A percentile compares a stretch with the other conserved stretches of the same genome.
Conservation (phyloP, 2,888 invertebrate species). For the Gastracanthus pulcherrimus region DNA sequence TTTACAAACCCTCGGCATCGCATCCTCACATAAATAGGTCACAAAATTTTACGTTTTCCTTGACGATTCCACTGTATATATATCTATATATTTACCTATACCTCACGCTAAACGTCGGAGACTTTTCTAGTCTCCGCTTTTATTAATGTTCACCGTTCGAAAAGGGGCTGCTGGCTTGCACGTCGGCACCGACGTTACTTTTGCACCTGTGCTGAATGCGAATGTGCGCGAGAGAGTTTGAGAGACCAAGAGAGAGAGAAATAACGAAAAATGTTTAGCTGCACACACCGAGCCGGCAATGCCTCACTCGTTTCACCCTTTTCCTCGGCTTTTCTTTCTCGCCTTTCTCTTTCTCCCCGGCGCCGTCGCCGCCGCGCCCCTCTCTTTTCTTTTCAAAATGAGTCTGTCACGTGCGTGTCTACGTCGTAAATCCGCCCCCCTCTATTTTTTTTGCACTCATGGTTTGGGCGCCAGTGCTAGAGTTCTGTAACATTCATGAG, state of each 20-base stretch:
- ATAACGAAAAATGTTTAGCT: constrained; percentile 23
- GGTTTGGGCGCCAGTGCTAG: neutral
- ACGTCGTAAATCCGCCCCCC: constrained; percentile 10
- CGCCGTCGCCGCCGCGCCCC: no score
- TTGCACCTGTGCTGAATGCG: constrained; percentile 24
- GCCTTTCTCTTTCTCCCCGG: no score
- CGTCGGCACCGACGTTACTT: constrained; percentile 1
- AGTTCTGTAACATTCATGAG: neutral
- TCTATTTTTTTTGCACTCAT: neutral
- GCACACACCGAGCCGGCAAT: neutral
- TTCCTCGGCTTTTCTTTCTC: no score
- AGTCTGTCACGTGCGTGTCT: constrained; percentile 38
- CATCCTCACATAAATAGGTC: no score
- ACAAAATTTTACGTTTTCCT: no score
- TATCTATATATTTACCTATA: no score
- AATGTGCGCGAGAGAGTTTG: neutral
- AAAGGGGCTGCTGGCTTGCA: no score
- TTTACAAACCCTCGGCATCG: no score
- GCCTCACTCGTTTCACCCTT: neutral
- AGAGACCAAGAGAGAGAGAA: neutral
- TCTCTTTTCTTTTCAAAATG: constrained; percentile 8
- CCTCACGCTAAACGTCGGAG: no score
- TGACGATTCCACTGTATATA: no score
- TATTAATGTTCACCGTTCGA: constrained; percentile 4
- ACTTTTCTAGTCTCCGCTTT: no score